These are phyloP conservation scores for Drosophila merina DNA, from an alignment of 2,888 invertebrate genomes.

Conservation along the genomic window DNA sequence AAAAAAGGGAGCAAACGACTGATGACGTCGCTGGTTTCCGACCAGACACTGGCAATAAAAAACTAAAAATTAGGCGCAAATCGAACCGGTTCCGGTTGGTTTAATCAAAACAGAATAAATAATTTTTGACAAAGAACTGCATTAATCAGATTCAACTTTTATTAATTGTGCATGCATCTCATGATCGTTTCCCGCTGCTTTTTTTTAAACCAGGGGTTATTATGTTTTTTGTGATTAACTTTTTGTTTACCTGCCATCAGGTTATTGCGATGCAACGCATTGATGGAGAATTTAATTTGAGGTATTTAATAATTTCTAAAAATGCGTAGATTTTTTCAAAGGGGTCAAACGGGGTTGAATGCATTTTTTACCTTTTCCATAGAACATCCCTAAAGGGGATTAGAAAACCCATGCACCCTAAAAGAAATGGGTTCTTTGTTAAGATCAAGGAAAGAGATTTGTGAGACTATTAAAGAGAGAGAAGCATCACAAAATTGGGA, in stretches of 20 bases:
- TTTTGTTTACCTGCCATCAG: conserved; percentile 5
- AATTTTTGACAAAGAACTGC: conserved; percentile 30
- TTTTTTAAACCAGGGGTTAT: not conserved
- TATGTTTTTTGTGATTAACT: not conserved
- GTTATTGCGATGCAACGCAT: conserved; percentile 29
- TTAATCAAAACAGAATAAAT: conserved; percentile 35
- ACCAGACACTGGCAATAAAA: conserved; percentile 9
- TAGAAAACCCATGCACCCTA: conserved; percentile 9
- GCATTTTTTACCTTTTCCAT: not conserved
- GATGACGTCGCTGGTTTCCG: conserved; percentile 18
- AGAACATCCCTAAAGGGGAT: conserved; percentile 8
- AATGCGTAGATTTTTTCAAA: conserved; percentile 8
- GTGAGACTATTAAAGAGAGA: not conserved
- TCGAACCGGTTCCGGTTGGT: conserved; percentile 55
- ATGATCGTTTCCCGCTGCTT: conserved; percentile 3
- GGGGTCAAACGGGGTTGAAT: conserved; percentile 20
- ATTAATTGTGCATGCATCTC: conserved; percentile 9
- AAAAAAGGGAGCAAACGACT: conserved; percentile 16
- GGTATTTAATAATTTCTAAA: not conserved
- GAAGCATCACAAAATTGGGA: conserved; percentile 1
- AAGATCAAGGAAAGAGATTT: conserved; percentile 7
- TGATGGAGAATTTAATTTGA: not conserved
- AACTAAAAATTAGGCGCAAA: conserved; percentile 32
- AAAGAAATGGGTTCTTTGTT: conserved; percentile 1
- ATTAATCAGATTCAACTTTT: conserved; percentile 33